phyloP scores from a whole-genome alignment of 2,888 invertebrate genomes.

The Rosalia funebris region DNA sequence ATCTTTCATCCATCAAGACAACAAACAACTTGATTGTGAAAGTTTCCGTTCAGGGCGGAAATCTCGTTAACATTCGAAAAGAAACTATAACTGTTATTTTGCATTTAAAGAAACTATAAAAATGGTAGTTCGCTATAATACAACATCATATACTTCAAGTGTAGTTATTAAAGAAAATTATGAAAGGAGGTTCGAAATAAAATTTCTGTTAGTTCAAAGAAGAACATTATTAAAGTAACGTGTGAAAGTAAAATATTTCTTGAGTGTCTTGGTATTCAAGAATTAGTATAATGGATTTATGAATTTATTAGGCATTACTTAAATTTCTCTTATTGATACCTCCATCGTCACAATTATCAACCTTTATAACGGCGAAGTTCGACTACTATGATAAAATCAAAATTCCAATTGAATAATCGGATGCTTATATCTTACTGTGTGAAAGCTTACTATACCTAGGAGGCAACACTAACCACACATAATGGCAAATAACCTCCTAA shows the following conservation, averaged over 20 bases:
- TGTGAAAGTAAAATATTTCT: neutral
- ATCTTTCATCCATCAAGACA: no score
- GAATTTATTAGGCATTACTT: neutral
- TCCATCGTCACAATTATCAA: neutral
- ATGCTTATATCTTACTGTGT: neutral
- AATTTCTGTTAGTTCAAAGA: no score
- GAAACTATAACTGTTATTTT: neutral
- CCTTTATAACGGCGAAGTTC: neutral
- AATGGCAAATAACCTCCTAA: neutral
- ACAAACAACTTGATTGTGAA: neutral
- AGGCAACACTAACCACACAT: neutral
- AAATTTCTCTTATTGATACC: neutral
- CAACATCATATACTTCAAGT: no score
- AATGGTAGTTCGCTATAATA: neutral
- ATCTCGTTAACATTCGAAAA: neutral
- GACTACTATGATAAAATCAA: neutral
- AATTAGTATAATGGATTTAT: neutral
- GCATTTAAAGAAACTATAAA: neutral
- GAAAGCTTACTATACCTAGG: neutral
- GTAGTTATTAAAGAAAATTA: no score
- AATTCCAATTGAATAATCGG: neutral
- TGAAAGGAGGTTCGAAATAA: no score
- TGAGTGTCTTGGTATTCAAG: neutral
- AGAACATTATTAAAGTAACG: no score
- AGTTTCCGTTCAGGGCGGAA: neutral